Conservation (phyloP, 2,797 vertebrate species). For the Pantherophis vulpinus region DNA sequence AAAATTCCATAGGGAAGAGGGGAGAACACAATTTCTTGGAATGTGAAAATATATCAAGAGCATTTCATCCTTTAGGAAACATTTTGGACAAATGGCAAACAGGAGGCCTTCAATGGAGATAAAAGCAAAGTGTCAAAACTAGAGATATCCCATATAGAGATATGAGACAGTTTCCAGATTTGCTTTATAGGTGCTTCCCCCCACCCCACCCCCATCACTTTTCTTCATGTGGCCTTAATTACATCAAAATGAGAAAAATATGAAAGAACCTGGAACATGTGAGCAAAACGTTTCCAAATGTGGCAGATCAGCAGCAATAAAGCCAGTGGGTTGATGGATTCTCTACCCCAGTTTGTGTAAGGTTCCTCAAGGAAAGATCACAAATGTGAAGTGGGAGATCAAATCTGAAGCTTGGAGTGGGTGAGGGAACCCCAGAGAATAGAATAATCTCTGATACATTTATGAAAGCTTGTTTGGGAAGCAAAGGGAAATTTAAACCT, state of each 20-base stretch:
- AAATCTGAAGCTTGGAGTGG: neutral
- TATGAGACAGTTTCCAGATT: conserved; percentile 1
- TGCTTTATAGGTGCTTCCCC: neutral
- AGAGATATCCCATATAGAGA: neutral
- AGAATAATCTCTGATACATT: neutral
- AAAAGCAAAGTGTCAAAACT: neutral
- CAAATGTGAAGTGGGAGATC: neutral
- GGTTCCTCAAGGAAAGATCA: neutral
- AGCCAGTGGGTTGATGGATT: neutral
- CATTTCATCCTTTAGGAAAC: neutral
- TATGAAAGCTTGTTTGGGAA: neutral
- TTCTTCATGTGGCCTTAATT: conserved; percentile 22
- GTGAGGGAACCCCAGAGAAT: neutral
- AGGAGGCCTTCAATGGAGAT: conserved; percentile 10
- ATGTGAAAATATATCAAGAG: neutral
- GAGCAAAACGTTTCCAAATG: conserved; percentile 16
- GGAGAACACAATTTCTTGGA: neutral
- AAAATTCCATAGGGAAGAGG: neutral
- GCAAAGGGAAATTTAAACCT: conserved; percentile 8
- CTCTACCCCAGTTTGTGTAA: neutral
- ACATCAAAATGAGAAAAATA: conserved; percentile 1
- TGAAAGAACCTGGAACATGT: neutral
- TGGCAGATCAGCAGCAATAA: neutral
- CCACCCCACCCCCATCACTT: too few relatives aligned
- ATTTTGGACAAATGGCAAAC: conserved; percentile 2